Evolutionary conservation across 2,797 vertebrate genomes (phyloP).

Genomic region (Centropyge bicolor): DNA sequence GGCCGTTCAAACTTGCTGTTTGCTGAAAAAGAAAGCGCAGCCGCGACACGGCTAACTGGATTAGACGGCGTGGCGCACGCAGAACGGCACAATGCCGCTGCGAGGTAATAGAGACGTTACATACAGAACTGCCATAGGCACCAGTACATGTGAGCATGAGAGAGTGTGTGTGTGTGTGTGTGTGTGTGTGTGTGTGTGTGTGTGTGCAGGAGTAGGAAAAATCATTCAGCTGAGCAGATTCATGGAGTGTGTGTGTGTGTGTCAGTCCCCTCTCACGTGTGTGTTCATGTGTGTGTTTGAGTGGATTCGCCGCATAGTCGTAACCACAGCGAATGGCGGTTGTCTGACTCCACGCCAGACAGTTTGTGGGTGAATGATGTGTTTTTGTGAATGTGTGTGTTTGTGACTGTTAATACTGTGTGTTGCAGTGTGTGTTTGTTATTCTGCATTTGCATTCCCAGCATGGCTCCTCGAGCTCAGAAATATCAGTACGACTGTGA

Average conservation of each 20-base stretch:
- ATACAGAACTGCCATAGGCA: constrained; percentile 46
- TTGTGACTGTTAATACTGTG: background rate
- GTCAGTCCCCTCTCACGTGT: background rate
- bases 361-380: constrained; percentile 2
- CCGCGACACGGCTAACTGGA: constrained; percentile 63
- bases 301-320: background rate
- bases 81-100: constrained; percentile 47
- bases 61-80: constrained; percentile 57
- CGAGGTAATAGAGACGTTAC: constrained; percentile 60
- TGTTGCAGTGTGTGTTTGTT: constrained; percentile 7
- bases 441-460: constrained; percentile 10
- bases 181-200: constrained; percentile 14
- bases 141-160: background rate
- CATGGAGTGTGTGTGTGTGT: constrained; percentile 15
- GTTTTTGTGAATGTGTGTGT: background rate
- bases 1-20: constrained; percentile 56
- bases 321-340: background rate
- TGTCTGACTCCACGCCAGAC: background rate
- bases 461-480: background rate
- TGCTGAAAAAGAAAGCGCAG: constrained; percentile 49
- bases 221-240: constrained; percentile 23
- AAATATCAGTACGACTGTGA: background rate
- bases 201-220: background rate
- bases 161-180: constrained; percentile 3
- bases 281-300: background rate